Evolutionary conservation across 1,140 invertebrate genomes (phyloP), one percentile per base, ranked within the genome.

Genomic region (Pentalonia nigronervosa): DNA sequence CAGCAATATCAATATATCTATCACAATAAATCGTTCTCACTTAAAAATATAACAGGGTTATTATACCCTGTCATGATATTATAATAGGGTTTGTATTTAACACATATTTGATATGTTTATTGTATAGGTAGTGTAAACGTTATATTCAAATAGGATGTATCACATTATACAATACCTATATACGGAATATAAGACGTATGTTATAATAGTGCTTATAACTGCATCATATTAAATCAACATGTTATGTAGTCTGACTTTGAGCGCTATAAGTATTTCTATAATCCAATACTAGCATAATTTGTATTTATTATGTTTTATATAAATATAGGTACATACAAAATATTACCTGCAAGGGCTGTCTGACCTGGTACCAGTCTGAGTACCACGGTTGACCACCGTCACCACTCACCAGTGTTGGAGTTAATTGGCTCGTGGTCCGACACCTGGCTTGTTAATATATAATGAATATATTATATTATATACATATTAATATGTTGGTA

Each of bases 261-360:
- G 47, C 86, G 60, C n/a, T 48, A 48, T 48, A 34, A 47, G 86
- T 88, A 88, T 88, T 48, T 47, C 9, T 50, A 88, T 48, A 88
- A 88, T 48, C 86, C 30, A 88, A 88, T 88, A 88, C 34, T 30
- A n/a, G 50, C 86, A 50, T 47, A 30, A 34, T 88, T 88, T 88
- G 34, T n/a, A n/a, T 87, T 67, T 67, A 23, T 48, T n/a, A n/a
- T n/a, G n/a, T n/a, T n/a, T n/a, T n/a, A n/a, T n/a, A n/a, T n/a
- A n/a, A 86, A 41, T 45, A 45, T 25, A 86, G 17, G 30, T 50
- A 34, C n/a, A 50, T 50, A 76, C 60, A 76, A n/a, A 56, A 8
- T 56, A 76, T 76, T 14, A n/a, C 30, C 60, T 76, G 60, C 60
- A 76, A n/a, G 60, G 25, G 60, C 60, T 17, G 30, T 76, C 30